A percentile compares a stretch with the other conserved stretches of the same genome.
phyloP scores from a whole-genome alignment of 2,797 vertebrate species.

The Microchirus variegatus region DNA sequence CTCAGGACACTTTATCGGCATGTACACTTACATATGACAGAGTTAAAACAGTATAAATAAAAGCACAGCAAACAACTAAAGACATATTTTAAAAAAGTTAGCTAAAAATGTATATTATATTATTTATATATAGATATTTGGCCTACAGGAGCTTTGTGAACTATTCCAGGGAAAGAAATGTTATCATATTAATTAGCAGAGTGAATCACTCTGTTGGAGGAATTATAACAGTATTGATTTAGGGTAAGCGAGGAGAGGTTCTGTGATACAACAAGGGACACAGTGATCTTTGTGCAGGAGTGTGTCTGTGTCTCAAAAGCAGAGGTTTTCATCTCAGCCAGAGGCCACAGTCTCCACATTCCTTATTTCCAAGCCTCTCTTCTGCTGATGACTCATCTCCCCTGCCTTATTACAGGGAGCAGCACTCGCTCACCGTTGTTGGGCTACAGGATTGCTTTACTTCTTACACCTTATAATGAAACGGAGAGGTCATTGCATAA shows the following conservation, averaged over 20 bases:
- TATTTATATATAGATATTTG: no score
- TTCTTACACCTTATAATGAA: slow-evolving; percentile 79
- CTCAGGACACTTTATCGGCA: no score
- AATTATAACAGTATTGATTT: slow-evolving; percentile 45
- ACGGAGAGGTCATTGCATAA: slow-evolving; percentile 55
- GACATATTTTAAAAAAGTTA: no score
- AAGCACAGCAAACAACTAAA: no score
- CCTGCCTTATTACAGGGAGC: slow-evolving; percentile 79
- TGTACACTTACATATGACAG: no score
- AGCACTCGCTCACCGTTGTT: slow-evolving; percentile 68
- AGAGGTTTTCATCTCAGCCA: slow-evolving; percentile 76
- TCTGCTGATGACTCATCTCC: slow-evolving; percentile 83
- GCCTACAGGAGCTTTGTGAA: no score
- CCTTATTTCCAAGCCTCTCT: slow-evolving; percentile 72
- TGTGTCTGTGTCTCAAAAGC: slow-evolving; percentile 62
- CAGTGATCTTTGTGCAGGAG: slow-evolving; percentile 51
- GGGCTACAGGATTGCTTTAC: slow-evolving; percentile 77
- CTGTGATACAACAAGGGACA: slow-evolving; percentile 43
- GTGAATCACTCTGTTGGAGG: slow-evolving; percentile 9
- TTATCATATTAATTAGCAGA: background rate
- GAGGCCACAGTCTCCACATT: slow-evolving; percentile 73
- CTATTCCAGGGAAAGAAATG: background rate
- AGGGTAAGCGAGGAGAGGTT: slow-evolving; percentile 37
- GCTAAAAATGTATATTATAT: no score
- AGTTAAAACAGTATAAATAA: no score